Evolutionary conservation across 2,888 invertebrate genomes (phyloP).

Genomic region (Drosophila infuscata): DNA sequence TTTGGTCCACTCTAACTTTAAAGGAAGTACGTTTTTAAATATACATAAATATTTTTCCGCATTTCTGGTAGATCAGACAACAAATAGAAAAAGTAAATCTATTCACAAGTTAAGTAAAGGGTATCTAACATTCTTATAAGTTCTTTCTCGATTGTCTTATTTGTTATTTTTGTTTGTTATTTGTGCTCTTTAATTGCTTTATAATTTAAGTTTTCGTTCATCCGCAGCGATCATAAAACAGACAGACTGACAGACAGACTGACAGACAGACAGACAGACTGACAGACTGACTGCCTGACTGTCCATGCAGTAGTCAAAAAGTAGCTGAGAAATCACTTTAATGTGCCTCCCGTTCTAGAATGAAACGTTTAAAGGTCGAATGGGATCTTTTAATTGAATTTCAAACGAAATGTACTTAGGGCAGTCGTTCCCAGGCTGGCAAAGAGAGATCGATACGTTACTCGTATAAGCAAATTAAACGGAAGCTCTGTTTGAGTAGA

Average conservation of each 20-base stretch:
- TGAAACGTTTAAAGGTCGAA: conserved; percentile 66
- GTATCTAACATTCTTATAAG: not conserved
- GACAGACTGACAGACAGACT: conserved; percentile 4
- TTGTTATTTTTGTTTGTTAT: conserved; percentile 22
- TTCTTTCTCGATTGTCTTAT: not conserved
- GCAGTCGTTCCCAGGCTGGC: conserved; percentile 6
- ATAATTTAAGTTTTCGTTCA: conserved; percentile 78
- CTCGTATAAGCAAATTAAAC: conserved; percentile 59
- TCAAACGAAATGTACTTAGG: conserved; percentile 78
- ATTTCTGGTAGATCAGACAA: not conserved
- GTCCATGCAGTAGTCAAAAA: conserved; percentile 63
- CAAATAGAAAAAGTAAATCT: not conserved
- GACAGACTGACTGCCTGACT: conserved; percentile 13
- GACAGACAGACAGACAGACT: too few relatives aligned
- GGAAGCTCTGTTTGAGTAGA: conserved; percentile 53
- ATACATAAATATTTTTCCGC: not conserved
- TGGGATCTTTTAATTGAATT: conserved; percentile 71
- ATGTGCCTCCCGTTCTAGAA: conserved; percentile 49
- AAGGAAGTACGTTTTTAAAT: not conserved
- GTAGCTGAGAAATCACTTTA: conserved; percentile 47
- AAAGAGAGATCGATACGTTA: conserved; percentile 14
- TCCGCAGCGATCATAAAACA: conserved; percentile 45
- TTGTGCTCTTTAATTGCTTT: conserved; percentile 67
- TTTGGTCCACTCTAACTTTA: not conserved
- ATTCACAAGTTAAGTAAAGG: not conserved